These are phyloP conservation scores for Grantiella picta DNA, from an alignment of 2,113 vertebrate species.

Conservation along the genomic window DNA sequence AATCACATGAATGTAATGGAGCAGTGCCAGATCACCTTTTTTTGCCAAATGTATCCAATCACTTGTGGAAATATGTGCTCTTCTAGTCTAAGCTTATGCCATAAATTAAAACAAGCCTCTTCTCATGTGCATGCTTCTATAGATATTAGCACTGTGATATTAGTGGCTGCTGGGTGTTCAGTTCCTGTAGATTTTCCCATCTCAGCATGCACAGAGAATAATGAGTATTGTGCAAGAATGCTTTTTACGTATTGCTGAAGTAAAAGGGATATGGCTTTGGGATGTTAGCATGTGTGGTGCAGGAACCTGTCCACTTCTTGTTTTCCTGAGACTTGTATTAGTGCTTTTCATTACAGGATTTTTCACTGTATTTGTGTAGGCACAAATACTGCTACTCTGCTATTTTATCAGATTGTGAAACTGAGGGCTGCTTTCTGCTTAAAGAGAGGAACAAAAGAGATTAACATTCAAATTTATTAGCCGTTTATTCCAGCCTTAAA, in stretches of 20 bases:
- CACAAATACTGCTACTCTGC: neutral
- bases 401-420: neutral
- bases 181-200: neutral
- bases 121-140: neutral
- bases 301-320: neutral
- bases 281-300: neutral
- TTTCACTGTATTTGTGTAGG: neutral
- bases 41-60: neutral
- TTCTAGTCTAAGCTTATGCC: neutral
- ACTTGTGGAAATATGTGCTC: neutral
- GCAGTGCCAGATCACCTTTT: neutral
- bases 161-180: neutral
- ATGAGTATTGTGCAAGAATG: neutral
- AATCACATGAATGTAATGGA: neutral
- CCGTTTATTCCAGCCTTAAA: neutral
- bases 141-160: neutral
- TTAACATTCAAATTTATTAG: neutral
- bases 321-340: neutral
- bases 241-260: neutral
- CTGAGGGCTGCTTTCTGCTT: neutral
- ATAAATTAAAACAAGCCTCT: neutral
- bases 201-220: neutral
- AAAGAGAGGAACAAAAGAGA: neutral
- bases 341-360: neutral
- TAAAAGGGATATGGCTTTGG: neutral